Conservation (phyloP, 2,888 invertebrate species). For the Drosophila histrio region DNA sequence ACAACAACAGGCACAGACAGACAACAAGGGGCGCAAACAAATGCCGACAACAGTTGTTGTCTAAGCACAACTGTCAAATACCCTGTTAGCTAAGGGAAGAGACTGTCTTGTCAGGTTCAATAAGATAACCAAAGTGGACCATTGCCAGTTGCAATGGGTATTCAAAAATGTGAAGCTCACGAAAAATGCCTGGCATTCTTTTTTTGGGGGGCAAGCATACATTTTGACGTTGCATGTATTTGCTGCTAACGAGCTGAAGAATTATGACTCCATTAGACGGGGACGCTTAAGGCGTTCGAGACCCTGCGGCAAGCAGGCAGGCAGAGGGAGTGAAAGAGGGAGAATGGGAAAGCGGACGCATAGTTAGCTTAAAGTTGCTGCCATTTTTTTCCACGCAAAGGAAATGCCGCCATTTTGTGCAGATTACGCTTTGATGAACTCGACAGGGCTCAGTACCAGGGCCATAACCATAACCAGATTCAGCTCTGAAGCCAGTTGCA, state of each 20-base stretch:
- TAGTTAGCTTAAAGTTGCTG: conserved; percentile 74
- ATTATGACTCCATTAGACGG: conserved; percentile 76
- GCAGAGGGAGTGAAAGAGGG: not conserved
- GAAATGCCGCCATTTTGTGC: conserved; percentile 77
- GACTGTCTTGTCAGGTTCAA: not conserved
- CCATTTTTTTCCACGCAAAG: conserved; percentile 48
- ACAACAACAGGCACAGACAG: conserved; percentile 23
- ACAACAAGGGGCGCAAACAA: conserved; percentile 5
- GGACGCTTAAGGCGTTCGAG: conserved; percentile 19
- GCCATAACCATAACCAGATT: conserved; percentile 30
- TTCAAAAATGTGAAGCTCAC: conserved; percentile 55
- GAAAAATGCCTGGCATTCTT: conserved; percentile 69
- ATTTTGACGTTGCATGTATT: conserved; percentile 74
- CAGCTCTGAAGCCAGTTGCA: conserved; percentile 6
- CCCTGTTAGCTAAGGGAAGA: not conserved
- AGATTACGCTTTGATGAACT: conserved; percentile 78
- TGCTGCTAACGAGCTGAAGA: conserved; percentile 77
- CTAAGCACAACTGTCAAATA: not conserved
- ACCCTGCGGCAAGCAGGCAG: not conserved
- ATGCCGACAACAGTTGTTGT: conserved; percentile 1
- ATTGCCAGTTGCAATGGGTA: conserved; percentile 43
- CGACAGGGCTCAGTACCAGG: conserved; percentile 18
- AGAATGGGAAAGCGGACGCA: conserved; percentile 31
- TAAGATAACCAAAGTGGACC: not conserved
- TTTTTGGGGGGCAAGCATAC: conserved; percentile 61